Conservation (phyloP, 2,113 vertebrate genomes). For the Amphilophus citrinellus region DNA sequence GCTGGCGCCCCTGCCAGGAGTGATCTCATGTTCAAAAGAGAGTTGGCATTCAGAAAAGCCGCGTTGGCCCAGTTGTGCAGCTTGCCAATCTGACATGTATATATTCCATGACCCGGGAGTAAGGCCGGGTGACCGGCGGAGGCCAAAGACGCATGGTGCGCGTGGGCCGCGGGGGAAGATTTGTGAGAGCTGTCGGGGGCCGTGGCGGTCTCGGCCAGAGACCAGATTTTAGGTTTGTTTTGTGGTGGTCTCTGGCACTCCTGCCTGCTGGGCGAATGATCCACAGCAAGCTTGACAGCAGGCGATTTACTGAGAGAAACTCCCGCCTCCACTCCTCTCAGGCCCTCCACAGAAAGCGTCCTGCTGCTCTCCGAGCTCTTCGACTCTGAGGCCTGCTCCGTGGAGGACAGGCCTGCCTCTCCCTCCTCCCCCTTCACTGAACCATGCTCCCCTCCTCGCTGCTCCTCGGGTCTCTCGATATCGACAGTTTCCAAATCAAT, state of each 20-base stretch:
- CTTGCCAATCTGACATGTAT: slow-evolving; percentile 98
- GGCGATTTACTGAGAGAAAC: slow-evolving; percentile 83
- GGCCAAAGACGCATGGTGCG: slow-evolving; percentile 75
- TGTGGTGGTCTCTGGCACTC: slow-evolving; percentile 88
- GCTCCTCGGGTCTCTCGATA: slow-evolving; percentile 93
- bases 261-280: slow-evolving; percentile 82
- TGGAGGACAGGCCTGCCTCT: slow-evolving; percentile 83
- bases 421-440: slow-evolving; percentile 76
- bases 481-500: slow-evolving; percentile 98
- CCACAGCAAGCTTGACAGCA: slow-evolving; percentile 80
- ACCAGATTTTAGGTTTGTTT: slow-evolving; percentile 99
- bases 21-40: slow-evolving; percentile 94
- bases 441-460: slow-evolving; percentile 84
- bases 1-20: slow-evolving; percentile 89
- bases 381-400: slow-evolving; percentile 76
- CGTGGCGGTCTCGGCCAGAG: slow-evolving; percentile 96
- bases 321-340: slow-evolving; percentile 81
- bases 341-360: slow-evolving; percentile 79
- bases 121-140: slow-evolving; percentile 91
- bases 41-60: slow-evolving; percentile 94
- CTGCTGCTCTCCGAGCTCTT: slow-evolving; percentile 78
- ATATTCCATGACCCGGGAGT: slow-evolving; percentile 95
- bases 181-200: slow-evolving; percentile 92
- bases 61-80: slow-evolving; percentile 98
- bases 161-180: slow-evolving; percentile 73